Percentiles rank a stretch among this genome's conserved stretches.
phyloP scores from a whole-genome alignment of 2,888 invertebrate genomes.

The Orgyia antiqua region DNA sequence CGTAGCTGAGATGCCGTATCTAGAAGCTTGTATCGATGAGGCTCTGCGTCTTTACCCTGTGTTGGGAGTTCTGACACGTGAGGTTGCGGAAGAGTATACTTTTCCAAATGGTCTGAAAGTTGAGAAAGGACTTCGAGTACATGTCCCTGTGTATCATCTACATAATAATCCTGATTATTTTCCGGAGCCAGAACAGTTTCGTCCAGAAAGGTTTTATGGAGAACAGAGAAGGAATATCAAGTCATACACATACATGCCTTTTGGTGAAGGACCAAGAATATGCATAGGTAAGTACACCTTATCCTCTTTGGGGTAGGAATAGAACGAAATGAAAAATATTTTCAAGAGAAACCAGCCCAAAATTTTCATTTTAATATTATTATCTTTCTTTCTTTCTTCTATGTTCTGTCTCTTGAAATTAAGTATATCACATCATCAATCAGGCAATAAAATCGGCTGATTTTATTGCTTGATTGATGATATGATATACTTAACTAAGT shows the following conservation, averaged over 20 bases:
- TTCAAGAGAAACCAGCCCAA: too few relatives aligned
- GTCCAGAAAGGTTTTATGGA: conserved; percentile 41
- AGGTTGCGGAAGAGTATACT: neutral
- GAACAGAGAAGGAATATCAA: conserved; percentile 30
- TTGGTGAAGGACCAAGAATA: conserved; percentile 44
- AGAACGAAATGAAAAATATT: too few relatives aligned
- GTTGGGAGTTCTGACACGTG: neutral
- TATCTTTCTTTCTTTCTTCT: too few relatives aligned
- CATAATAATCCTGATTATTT: conserved; percentile 29
- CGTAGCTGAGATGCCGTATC: neutral
- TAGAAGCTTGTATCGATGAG: neutral
- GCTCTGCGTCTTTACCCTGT: neutral
- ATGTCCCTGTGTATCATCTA: neutral
- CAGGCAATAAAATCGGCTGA: too few relatives aligned
- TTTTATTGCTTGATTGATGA: too few relatives aligned
- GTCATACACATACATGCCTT: conserved; percentile 41
- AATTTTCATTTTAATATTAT: too few relatives aligned
- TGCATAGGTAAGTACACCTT: conserved; percentile 42
- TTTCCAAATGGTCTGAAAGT: neutral
- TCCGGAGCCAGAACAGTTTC: conserved; percentile 36
- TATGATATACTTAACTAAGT: too few relatives aligned
- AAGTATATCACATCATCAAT: too few relatives aligned
- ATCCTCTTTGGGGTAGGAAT: too few relatives aligned
- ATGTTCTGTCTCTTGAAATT: too few relatives aligned
- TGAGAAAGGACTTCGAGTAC: neutral